phyloP scores from a whole-genome alignment of 2,888 invertebrate genomes.

The Cantharis lateralis region DNA sequence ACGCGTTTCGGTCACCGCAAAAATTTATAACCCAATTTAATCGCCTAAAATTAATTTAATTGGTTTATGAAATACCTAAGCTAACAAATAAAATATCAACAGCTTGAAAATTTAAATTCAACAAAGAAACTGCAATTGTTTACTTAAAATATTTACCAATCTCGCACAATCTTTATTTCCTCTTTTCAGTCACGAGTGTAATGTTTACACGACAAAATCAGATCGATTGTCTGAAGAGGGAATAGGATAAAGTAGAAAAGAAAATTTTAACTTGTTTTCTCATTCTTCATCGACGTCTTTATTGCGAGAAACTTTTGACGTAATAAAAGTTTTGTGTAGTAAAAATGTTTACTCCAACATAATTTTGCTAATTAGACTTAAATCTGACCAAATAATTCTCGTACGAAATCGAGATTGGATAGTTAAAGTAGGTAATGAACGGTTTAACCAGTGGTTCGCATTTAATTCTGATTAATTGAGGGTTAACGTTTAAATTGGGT shows the following conservation, averaged over 20 bases:
- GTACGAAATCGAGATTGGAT: not conserved
- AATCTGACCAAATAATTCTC: not conserved
- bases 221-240: conserved; percentile 12
- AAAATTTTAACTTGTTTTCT: conserved; percentile 9
- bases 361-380: not conserved
- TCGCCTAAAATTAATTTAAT: not conserved
- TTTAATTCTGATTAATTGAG: not conserved
- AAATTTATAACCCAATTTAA: too few relatives aligned
- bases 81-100: not conserved
- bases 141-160: conserved; percentile 21
- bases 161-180: conserved; percentile 11
- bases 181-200: conserved; percentile 17
- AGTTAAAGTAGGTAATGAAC: not conserved
- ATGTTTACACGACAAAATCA: conserved; percentile 17
- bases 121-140: conserved; percentile 18
- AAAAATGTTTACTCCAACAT: not conserved
- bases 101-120: conserved; percentile 24
- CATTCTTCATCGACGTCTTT: conserved; percentile 16
- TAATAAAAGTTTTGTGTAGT: conserved; percentile 9
- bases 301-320: conserved; percentile 6
- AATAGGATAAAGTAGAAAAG: not conserved
- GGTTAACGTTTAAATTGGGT: not conserved
- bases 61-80: not conserved
- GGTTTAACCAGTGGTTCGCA: not conserved
- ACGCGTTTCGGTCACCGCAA: too few relatives aligned